Conservation (phyloP, 2,113 vertebrate genomes). For the Erythrocercus mccallii region DNA sequence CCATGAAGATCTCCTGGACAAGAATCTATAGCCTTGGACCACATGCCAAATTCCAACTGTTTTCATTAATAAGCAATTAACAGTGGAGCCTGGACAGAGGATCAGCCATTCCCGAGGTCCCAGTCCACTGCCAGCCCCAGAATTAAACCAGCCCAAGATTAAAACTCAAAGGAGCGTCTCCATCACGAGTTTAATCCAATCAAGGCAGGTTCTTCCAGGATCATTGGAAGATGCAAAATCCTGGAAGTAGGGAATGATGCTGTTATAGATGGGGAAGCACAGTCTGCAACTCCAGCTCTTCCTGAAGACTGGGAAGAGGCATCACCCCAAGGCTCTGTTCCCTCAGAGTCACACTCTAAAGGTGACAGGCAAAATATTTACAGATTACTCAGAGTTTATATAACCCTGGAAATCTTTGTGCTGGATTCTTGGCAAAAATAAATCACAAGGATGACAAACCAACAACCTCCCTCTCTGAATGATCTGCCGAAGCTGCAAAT, state of each 20-base stretch:
- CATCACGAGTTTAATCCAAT: background rate
- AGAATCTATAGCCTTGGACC: accelerated
- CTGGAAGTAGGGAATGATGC: background rate
- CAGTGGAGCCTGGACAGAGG: background rate
- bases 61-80: background rate
- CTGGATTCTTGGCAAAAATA: background rate
- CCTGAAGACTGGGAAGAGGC: background rate
- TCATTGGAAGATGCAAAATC: background rate
- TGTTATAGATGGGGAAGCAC: background rate
- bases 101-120: background rate
- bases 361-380: constrained; percentile 4
- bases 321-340: background rate
- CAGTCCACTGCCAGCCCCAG: background rate
- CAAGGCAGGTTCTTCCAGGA: background rate
- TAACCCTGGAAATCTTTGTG: constrained; percentile 14
- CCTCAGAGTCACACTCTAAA: background rate
- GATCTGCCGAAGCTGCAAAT: background rate
- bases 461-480: background rate
- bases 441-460: background rate
- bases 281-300: background rate
- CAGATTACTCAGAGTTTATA: constrained; percentile 12
- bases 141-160: background rate
- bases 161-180: background rate
- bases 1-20: background rate
- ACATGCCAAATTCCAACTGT: background rate